A percentile compares a stretch with the other conserved stretches of the same genome.
Evolutionary conservation across 2,113 vertebrate species (phyloP).

Genomic region (Martes martes): DNA sequence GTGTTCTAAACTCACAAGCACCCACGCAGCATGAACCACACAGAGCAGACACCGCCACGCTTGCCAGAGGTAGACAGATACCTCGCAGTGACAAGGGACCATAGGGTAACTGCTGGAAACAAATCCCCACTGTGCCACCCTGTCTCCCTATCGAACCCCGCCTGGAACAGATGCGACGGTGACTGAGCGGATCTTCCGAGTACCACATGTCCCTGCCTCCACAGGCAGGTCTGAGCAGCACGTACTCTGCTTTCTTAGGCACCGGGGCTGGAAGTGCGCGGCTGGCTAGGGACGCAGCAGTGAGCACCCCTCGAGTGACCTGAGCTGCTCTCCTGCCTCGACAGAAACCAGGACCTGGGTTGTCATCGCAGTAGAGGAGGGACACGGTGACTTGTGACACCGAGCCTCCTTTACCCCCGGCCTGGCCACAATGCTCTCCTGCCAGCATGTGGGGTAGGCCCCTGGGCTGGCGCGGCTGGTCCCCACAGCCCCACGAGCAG

Average conservation of each 20-base stretch:
- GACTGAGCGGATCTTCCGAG: slow-evolving; percentile 5
- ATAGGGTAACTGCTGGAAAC: slow-evolving; percentile 48
- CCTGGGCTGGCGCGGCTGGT: neutral
- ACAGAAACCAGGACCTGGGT: neutral
- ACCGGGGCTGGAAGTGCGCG: accelerated
- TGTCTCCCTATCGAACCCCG: neutral
- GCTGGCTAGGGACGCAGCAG: neutral
- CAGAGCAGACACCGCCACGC: neutral
- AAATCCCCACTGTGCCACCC: neutral
- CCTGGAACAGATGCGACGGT: neutral
- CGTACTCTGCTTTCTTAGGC: neutral
- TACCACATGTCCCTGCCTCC: neutral
- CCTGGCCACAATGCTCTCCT: neutral
- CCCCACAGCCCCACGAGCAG: accelerated
- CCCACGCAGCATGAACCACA: neutral
- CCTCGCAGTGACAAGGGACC: neutral
- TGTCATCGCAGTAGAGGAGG: slow-evolving; percentile 10
- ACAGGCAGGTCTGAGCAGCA: neutral
- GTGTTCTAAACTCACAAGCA: neutral
- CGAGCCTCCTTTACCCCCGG: neutral
- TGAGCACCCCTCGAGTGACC: neutral
- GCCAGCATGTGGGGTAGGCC: neutral
- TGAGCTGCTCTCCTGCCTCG: neutral
- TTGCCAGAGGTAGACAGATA: slow-evolving; percentile 18
- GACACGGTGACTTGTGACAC: neutral